These are phyloP conservation scores for Gymnosoma rotundatum DNA, from an alignment of 2,888 invertebrate genomes.

Conservation along the genomic window DNA sequence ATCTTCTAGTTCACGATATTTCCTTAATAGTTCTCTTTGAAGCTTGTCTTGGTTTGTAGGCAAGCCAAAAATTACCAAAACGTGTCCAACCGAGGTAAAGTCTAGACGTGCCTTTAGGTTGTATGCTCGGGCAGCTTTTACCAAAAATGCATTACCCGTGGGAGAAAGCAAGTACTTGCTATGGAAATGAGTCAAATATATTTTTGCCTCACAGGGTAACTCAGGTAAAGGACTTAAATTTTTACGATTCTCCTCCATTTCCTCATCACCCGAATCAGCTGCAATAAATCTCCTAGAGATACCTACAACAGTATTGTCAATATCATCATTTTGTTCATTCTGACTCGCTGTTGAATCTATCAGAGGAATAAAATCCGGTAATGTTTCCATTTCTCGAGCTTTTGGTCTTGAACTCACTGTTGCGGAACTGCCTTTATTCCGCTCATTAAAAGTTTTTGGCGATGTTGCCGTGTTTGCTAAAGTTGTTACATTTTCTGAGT, in stretches of 20 bases:
- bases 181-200: conserved; percentile 83
- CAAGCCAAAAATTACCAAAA: conserved; percentile 83
- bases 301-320: conserved; percentile 63
- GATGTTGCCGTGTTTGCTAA: not conserved
- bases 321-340: conserved; percentile 44
- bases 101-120: conserved; percentile 79
- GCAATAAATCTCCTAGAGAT: conserved; percentile 76
- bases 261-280: conserved; percentile 66
- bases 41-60: conserved; percentile 83
- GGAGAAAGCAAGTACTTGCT: conserved; percentile 83
- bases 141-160: conserved; percentile 83
- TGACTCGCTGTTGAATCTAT: conserved; percentile 43
- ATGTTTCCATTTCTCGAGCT: conserved; percentile 73
- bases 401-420: conserved; percentile 30
- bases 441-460: not conserved
- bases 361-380: conserved; percentile 80
- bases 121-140: conserved; percentile 79
- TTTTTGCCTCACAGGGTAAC: conserved; percentile 81
- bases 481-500: conserved; percentile 48
- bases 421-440: not conserved
- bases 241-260: conserved; percentile 4
- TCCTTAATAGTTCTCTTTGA: conserved; percentile 83
- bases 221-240: conserved; percentile 65
- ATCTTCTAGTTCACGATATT: conserved; percentile 75
- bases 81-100: conserved; percentile 82